phyloP scores from a whole-genome alignment of 1,140 invertebrate species.

The Drosophila equinoxialis region DNA sequence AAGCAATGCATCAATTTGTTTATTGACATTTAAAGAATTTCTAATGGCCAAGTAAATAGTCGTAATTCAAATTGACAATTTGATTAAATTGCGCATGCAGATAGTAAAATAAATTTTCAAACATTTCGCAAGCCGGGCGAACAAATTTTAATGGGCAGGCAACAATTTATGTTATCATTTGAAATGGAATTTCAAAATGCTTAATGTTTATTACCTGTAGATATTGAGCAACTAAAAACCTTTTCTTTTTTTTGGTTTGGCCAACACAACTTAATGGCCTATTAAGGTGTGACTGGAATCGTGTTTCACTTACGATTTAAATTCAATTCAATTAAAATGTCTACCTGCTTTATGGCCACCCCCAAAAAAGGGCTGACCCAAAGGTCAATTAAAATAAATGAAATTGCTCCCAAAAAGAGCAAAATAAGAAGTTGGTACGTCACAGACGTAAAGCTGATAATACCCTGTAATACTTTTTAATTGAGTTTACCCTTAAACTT shows the following conservation, averaged over 20 bases:
- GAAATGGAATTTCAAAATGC: slow-evolving; percentile 47
- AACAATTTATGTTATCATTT: slow-evolving; percentile 43
- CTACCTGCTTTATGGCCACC: slow-evolving; percentile 39
- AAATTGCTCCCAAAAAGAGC: slow-evolving; percentile 40
- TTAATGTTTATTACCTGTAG: slow-evolving; percentile 66
- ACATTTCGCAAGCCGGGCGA: background rate
- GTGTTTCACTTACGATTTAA: slow-evolving; percentile 60
- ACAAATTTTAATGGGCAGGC: background rate
- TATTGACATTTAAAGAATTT: slow-evolving; percentile 35
- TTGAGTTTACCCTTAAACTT: too few species aligned
- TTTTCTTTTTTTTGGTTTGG: slow-evolving; percentile 18
- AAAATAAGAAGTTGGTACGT: too few species aligned
- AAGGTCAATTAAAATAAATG: slow-evolving; percentile 73
- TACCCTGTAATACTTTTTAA: too few species aligned
- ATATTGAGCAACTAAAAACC: slow-evolving; percentile 58
- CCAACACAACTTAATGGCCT: slow-evolving; percentile 58
- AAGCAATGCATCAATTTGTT: slow-evolving; percentile 9
- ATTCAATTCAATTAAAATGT: slow-evolving; percentile 72
- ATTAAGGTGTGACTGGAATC: slow-evolving; percentile 58
- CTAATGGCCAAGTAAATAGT: slow-evolving; percentile 22
- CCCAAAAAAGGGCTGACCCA: background rate
- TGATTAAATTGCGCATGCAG: background rate
- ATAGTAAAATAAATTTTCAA: background rate
- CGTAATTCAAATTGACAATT: slow-evolving; percentile 2
- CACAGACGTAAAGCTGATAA: too few species aligned